Conservation (phyloP, 2,113 vertebrate species). For the Sus scrofa region T2T-Sscrofa CM000826.6:152949501-152950000, state of each 20-base stretch:
- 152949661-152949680: not conserved
- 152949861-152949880: no score
- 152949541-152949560: not conserved
- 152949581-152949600: not conserved
- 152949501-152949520: no score
- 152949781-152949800: no score
- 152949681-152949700: not conserved
- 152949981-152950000: not conserved
- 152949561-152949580: fast-evolving
- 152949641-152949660: not conserved
- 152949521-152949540: no score
- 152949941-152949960: not conserved
- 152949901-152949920: no score
- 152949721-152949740: not conserved
- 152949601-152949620: not conserved
- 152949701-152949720: not conserved
- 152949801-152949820: no score
- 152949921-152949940: no score
- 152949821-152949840: no score
- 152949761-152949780: not conserved
- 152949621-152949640: not conserved
- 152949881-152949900: no score
- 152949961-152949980: no score
- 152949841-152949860: no score
- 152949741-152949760: fast-evolving